Base-by-base conservation (phyloP, 1,140 invertebrate species). In the Hycleus cichorii region DNA sequence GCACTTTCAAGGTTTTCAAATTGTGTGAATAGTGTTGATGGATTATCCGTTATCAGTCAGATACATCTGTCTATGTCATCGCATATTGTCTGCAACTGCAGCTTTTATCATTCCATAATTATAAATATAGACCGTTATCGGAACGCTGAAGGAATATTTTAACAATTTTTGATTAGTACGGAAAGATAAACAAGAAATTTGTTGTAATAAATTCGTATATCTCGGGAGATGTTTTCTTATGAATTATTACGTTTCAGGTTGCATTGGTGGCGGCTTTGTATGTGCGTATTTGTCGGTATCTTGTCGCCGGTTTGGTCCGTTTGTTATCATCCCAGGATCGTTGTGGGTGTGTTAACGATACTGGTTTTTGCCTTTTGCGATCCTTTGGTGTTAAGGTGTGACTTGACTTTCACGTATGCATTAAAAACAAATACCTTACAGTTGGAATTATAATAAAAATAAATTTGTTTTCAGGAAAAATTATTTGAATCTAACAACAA, bases 11-110 rank as follows among this genome's bases (percentile, higher is more conserved):
- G 60, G 60, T 62, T 49, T 53, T 44, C 27, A 9, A 32, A 52
- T 27, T 39, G 39, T 46, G 48, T 52, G 32, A 52, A 60, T 62
- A 18, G 18, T 12, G 12, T 18, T 18, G 18, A 32, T 32, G 32
- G 32, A 32, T 32, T 18, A 18, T 18, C 32, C 4, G 18, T 57
- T 58, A 65, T 61, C 62, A 42, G 32, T 49, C 54, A 64, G 46
- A 66, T 66, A 58, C 62, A 66, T 65, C 64, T 60, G 64, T 63
- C 64, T 64, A 62, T 66, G 62, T 66, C 62, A 62, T 66, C 62
- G 64, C 64, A 59, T 54, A 66, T 66, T 66, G 64, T 66, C 62
- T 64, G 12, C 24, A 53, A 53, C 45, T 38, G 51, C 51, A 45
- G 39, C 46, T 53, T 39, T 45, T 25, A 53, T 52, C 10, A 38